These are phyloP conservation scores for Lithophane semibrunnea DNA, from an alignment of 2,888 invertebrate genomes.

Conservation along the genomic window DNA sequence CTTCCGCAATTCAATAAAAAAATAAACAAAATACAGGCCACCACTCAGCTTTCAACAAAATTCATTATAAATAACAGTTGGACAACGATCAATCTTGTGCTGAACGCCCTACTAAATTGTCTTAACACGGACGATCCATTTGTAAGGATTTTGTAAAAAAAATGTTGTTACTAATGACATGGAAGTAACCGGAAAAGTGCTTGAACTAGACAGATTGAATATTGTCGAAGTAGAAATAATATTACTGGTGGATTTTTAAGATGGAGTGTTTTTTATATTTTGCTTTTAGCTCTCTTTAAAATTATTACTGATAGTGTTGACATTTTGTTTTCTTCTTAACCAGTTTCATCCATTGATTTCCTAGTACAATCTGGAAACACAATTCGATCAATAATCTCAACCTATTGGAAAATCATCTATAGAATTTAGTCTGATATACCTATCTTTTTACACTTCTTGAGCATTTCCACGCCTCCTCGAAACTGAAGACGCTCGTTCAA, in stretches of 20 bases:
- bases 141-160: conserved; percentile 78
- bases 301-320: neutral
- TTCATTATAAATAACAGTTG: conserved; percentile 81
- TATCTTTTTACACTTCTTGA: neutral
- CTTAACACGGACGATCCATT: conserved; percentile 83
- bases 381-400: neutral
- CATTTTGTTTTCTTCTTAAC: conserved; percentile 4
- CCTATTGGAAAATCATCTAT: neutral
- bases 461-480: conserved; percentile 29
- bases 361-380: neutral
- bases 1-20: conserved; percentile 6
- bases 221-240: conserved; percentile 56
- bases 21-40: conserved; percentile 23
- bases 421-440: conserved; percentile 6
- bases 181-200: conserved; percentile 78
- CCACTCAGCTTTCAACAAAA: conserved; percentile 68
- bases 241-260: neutral
- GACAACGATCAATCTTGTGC: conserved; percentile 80
- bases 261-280: neutral
- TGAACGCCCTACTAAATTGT: conserved; percentile 80
- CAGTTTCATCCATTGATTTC: neutral
- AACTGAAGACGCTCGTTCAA: conserved; percentile 34
- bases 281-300: neutral
- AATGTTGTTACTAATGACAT: conserved; percentile 82
- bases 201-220: conserved; percentile 71